A percentile compares a stretch with the other conserved stretches of the same genome.
Conservation (phyloP, 2,888 invertebrate genomes). For the Meiosimyza platycephala region DNA sequence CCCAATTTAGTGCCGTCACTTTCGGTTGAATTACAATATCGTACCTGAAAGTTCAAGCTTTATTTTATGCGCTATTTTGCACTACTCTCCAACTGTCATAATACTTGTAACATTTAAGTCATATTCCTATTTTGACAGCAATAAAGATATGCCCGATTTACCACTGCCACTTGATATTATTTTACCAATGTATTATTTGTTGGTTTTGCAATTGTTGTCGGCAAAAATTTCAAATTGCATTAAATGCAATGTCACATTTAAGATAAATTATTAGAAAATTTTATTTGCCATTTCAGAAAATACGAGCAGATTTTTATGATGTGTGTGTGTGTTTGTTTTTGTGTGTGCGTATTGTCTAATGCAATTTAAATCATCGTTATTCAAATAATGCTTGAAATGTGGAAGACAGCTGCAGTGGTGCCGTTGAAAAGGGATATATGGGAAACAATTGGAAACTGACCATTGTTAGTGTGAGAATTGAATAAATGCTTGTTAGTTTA, state of each 20-base stretch:
- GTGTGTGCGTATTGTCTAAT: slow-evolving; percentile 21
- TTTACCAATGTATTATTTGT: no score
- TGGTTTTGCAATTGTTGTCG: not conserved
- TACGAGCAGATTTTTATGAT: no score
- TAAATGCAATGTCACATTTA: not conserved
- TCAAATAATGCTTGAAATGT: not conserved
- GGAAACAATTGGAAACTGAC: not conserved
- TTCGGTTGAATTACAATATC: no score
- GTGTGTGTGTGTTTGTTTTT: not conserved
- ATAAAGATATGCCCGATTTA: no score
- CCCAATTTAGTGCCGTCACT: not conserved
- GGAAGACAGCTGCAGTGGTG: not conserved
- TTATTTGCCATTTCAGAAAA: slow-evolving; percentile 6
- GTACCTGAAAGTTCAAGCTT: no score
- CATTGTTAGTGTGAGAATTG: not conserved
- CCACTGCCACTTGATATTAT: no score
- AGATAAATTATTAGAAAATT: slow-evolving; percentile 3
- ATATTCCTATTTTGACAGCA: no score
- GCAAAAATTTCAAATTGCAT: not conserved
- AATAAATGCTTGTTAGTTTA: no score
- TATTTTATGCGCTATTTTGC: no score
- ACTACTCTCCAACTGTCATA: no score
- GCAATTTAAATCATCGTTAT: slow-evolving; percentile 1
- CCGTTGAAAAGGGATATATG: not conserved
- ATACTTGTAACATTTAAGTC: no score